Conservation (phyloP, 2,888 invertebrate species). For the Parochlus steinenii region DNA sequence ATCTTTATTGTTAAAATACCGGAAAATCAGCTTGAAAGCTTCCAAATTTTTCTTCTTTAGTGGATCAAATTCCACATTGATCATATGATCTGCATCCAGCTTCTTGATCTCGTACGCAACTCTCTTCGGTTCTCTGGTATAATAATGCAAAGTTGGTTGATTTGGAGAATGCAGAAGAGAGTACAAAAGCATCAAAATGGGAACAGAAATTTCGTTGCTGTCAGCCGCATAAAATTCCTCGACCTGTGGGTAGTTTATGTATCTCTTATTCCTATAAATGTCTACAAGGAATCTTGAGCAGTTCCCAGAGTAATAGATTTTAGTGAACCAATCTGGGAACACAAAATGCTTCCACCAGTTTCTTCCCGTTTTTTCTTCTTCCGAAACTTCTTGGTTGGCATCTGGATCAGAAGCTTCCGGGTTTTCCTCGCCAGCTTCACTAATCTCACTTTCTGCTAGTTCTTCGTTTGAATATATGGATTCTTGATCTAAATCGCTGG, state of each 20-base stretch:
- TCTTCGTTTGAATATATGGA: conserved; percentile 21
- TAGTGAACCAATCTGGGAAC: conserved; percentile 47
- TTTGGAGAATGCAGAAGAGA: conserved; percentile 25
- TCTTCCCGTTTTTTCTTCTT: conserved; percentile 15
- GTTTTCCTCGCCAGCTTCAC: conserved; percentile 11
- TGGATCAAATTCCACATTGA: conserved; percentile 16
- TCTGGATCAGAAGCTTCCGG: conserved; percentile 6
- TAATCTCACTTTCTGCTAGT: conserved; percentile 7
- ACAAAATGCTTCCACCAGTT: conserved; percentile 13
- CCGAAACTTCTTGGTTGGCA: conserved; percentile 11
- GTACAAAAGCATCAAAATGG: conserved; percentile 43
- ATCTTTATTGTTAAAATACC: conserved; percentile 16
- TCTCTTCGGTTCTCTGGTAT: conserved; percentile 20
- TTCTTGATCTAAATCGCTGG: conserved; percentile 20
- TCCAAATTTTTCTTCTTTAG: conserved; percentile 18
- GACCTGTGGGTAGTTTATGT: conserved; percentile 51
- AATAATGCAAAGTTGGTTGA: conserved; percentile 22
- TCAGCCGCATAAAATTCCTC: conserved; percentile 47
- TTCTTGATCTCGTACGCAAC: conserved; percentile 24
- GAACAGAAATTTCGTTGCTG: conserved; percentile 39
- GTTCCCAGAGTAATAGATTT: conserved; percentile 39
- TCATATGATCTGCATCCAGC: conserved; percentile 15
- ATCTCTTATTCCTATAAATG: conserved; percentile 42
- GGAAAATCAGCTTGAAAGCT: conserved; percentile 20
- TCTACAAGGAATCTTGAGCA: conserved; percentile 53